phyloP scores from a whole-genome alignment of 2,888 invertebrate species.

The Laothoe populi region DNA sequence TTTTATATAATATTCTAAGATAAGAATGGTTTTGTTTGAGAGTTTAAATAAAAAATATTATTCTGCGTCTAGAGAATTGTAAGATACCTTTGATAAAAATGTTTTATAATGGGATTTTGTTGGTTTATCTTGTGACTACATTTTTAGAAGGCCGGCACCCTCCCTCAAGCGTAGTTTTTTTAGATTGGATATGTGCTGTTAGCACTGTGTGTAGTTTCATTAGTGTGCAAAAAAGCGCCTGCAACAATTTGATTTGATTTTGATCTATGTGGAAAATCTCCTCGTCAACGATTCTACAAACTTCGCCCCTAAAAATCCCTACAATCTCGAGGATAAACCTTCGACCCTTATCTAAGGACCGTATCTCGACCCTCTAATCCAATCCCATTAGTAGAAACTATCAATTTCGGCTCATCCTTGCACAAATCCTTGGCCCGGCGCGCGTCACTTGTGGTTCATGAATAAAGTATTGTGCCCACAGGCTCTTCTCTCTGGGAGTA shows the following conservation, averaged over 20 bases:
- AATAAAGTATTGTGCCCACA: conserved; percentile 24
- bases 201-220: no score
- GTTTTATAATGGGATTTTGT: no score
- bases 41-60: not conserved
- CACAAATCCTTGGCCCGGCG: not conserved
- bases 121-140: no score
- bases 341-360: conserved; percentile 9
- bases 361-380: conserved; percentile 9
- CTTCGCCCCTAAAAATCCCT: not conserved
- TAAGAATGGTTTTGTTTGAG: not conserved
- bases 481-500: not conserved
- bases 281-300: not conserved
- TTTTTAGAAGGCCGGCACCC: no score
- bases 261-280: no score
- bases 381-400: conserved; percentile 24
- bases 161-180: no score
- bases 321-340: not conserved
- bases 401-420: conserved; percentile 13
- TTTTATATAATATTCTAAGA: conserved; percentile 2
- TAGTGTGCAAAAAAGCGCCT: no score
- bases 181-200: no score
- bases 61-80: not conserved
- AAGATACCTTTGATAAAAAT: no score
- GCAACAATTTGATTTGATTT: no score
- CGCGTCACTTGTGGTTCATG: conserved; percentile 26